Conservation (phyloP, 2,113 vertebrate species). For the Callipepla squamata region DNA sequence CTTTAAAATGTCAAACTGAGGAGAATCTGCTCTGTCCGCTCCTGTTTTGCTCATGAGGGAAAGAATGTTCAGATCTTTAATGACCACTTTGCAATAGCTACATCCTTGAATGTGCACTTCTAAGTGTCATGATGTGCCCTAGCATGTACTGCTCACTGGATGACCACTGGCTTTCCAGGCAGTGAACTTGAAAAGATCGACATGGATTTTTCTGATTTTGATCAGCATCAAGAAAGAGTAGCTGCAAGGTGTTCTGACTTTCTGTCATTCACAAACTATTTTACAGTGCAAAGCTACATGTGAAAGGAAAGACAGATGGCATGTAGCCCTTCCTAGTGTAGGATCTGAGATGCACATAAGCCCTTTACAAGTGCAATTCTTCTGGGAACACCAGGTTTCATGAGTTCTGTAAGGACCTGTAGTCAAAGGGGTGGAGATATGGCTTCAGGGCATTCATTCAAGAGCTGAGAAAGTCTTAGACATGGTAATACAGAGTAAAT, state of each 20-base stretch:
- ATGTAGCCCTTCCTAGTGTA: background rate
- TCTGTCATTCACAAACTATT: background rate
- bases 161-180: background rate
- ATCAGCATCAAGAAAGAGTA: background rate
- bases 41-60: background rate
- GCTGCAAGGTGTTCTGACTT: background rate
- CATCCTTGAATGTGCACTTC: accelerated
- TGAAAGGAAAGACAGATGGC: accelerated
- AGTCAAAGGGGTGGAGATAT: background rate
- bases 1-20: background rate
- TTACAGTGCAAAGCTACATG: background rate
- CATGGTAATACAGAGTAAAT: background rate
- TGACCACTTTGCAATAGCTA: background rate
- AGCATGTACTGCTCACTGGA: background rate
- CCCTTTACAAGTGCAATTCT: background rate
- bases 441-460: background rate
- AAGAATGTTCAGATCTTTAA: background rate
- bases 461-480: slow-evolving; percentile 13
- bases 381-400: background rate
- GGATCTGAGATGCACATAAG: background rate
- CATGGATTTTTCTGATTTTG: background rate
- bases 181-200: background rate
- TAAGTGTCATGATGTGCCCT: accelerated
- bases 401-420: background rate
- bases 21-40: background rate